Evolutionary conservation across 2,113 vertebrate species (phyloP), one percentile per base, ranked within the genome.

Genomic region (Peromyscus polionotus): DNA sequence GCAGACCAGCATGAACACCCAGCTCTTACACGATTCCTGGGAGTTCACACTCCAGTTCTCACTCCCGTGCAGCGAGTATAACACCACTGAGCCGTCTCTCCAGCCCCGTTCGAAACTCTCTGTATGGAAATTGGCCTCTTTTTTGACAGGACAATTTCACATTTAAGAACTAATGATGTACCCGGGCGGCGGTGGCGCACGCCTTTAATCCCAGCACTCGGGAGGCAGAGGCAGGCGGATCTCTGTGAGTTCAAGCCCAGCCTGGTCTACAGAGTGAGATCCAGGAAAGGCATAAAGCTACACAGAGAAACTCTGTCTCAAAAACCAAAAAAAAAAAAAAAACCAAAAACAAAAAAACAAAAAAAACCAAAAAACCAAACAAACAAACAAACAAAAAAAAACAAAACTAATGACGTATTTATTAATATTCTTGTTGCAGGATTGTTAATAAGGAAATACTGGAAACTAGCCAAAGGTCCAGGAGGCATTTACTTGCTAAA

Each of bases 371-470:
- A 42, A 42, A 42, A 42, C 39, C 39, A 42, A 42, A 42, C 3
- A 42, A 42, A 42, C 3, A 42, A 42, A 42, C 3, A 42, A 42
- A 42, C n/a, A n/a, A 42, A 42, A 42, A 42, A 42, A 42, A 42
- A 42, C 42, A 42, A 42, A 72, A 77, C 87, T 42, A 70, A 26
- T 81, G 31, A 31, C 72, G 5, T 26, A 33, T 93, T 51, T 90
- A n/a, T 67, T 81, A 83, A 80, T 12, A 77, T 92, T 88, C 73
- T 81, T 75, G 24, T 20, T 26, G 45, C 0, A 61, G 31, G 88
- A 17, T 36, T 87, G 10, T 90, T 93, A 88, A 45, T 45, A 79
- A 42, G 90, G 65, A 92, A 86, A 92, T 63, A 63, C 13, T 68
- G 65, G 28, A 81, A 93, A 80, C 31, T 75, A 54, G 24, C 28